A percentile compares a stretch with the other conserved stretches of the same genome.
These are phyloP conservation scores for Schrankia costaestrigalis DNA, from an alignment of 2,888 invertebrate genomes.

Conservation along the genomic window DNA sequence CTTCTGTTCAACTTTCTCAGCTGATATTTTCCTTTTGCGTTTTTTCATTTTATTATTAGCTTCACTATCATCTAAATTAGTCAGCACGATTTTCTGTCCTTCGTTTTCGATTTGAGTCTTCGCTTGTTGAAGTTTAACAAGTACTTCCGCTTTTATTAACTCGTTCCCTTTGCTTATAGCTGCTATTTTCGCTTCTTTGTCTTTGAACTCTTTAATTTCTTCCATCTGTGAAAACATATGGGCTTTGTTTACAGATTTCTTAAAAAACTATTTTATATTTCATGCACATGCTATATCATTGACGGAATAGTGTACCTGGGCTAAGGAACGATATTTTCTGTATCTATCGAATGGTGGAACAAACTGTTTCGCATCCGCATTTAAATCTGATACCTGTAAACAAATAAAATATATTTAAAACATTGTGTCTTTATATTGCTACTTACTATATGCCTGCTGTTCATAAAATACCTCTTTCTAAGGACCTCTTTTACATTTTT, in stretches of 20 bases:
- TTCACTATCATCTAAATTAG: constrained; percentile 10
- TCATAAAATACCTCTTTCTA: too few relatives aligned
- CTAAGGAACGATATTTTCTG: constrained; percentile 52
- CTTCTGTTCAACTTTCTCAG: constrained; percentile 31
- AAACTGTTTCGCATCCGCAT: constrained; percentile 57
- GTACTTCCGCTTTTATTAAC: constrained; percentile 53
- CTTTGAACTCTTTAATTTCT: constrained; percentile 55
- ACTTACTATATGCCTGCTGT: too few relatives aligned
- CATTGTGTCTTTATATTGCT: too few relatives aligned
- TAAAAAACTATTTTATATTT: constrained; percentile 4
- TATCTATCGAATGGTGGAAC: constrained; percentile 68
- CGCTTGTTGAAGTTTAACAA: constrained; percentile 47
- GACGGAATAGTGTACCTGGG: constrained; percentile 49
- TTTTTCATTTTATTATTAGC: constrained; percentile 29
- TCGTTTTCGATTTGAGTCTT: constrained; percentile 40
- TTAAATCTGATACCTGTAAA: constrained; percentile 53
- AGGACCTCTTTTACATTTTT: too few relatives aligned
- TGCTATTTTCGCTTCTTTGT: constrained; percentile 58
- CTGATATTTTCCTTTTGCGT: constrained; percentile 48
- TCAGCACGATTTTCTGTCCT: constrained; percentile 8
- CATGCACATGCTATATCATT: constrained; percentile 9
- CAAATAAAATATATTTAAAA: constrained; percentile 6
- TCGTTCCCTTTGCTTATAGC: constrained; percentile 56
- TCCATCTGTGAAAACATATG: constrained; percentile 44
- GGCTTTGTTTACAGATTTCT: constrained; percentile 10